Evolutionary conservation across 2,113 vertebrate species (phyloP).

Genomic region (Caranx melampygus): DNA sequence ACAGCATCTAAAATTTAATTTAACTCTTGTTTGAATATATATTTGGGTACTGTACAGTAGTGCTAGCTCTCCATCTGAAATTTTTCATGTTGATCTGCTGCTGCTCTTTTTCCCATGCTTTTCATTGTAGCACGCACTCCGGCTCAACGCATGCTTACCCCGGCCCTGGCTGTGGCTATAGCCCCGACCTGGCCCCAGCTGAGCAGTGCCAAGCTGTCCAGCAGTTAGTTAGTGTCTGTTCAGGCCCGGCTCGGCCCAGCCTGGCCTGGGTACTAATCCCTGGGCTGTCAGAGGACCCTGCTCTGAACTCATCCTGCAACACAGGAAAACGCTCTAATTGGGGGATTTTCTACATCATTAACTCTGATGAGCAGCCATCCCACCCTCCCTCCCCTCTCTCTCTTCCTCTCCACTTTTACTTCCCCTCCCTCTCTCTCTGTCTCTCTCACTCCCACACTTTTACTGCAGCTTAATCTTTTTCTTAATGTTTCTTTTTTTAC

Average conservation of each 20-base stretch:
- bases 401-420: constrained; percentile 50
- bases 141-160: constrained; percentile 80
- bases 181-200: constrained; percentile 60
- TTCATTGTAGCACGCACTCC: constrained; percentile 66
- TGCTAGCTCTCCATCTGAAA: constrained; percentile 25
- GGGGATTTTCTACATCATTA: constrained; percentile 89
- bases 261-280: constrained; percentile 79
- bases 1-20: not conserved
- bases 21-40: not conserved
- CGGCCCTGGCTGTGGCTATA: constrained; percentile 64
- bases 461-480: constrained; percentile 57
- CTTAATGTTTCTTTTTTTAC: constrained; percentile 45
- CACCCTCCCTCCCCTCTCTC: constrained; percentile 31
- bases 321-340: constrained; percentile 87
- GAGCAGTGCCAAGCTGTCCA: constrained; percentile 76
- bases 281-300: constrained; percentile 81
- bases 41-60: constrained; percentile 2
- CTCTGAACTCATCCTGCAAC: constrained; percentile 85
- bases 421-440: constrained; percentile 25
- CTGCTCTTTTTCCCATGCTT: constrained; percentile 80
- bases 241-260: constrained; percentile 59
- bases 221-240: constrained; percentile 76
- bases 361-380: constrained; percentile 78
- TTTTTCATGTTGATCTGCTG: constrained; percentile 43
- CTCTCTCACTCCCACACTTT: constrained; percentile 58